Conservation (phyloP, 2,797 vertebrate genomes). For the Karalla daura region DNA sequence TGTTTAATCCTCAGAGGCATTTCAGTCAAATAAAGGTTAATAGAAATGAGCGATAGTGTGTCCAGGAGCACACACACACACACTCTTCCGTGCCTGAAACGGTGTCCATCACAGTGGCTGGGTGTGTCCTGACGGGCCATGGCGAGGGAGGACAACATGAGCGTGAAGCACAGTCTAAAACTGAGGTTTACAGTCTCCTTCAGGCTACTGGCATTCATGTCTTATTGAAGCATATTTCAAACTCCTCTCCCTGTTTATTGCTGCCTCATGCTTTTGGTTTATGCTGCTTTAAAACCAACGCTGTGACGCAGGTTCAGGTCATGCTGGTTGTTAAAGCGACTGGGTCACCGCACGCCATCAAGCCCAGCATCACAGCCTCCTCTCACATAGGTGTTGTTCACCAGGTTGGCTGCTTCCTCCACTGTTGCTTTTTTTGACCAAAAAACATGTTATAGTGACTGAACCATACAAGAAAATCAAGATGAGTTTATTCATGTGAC, state of each 20-base stretch:
- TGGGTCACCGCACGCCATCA: slow-evolving; percentile 20
- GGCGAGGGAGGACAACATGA: slow-evolving; percentile 25
- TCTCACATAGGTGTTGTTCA: slow-evolving; percentile 20
- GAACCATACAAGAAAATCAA: neutral
- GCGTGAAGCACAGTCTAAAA: slow-evolving; percentile 20
- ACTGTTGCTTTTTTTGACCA: neutral
- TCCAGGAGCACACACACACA: slow-evolving; percentile 20
- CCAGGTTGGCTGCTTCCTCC: neutral
- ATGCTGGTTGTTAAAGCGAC: slow-evolving; percentile 33
- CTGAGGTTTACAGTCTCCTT: slow-evolving; percentile 1
- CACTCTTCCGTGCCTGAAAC: neutral
- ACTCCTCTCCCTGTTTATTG: slow-evolving; percentile 8
- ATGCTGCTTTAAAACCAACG: slow-evolving; percentile 26
- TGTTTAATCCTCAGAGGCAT: slow-evolving; percentile 37
- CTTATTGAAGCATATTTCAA: neutral
- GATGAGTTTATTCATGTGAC: neutral
- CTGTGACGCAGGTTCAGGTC: slow-evolving; percentile 19
- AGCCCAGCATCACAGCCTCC: slow-evolving; percentile 25
- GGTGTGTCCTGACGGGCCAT: slow-evolving; percentile 47
- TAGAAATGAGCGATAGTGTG: slow-evolving; percentile 35
- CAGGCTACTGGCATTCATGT: neutral
- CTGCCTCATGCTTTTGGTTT: slow-evolving; percentile 16
- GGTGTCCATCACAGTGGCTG: slow-evolving; percentile 38
- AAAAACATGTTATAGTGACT: neutral
- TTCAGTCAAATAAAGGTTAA: slow-evolving; percentile 61